phyloP scores from a whole-genome alignment of 2,888 invertebrate genomes.

The Helleia helle region DNA sequence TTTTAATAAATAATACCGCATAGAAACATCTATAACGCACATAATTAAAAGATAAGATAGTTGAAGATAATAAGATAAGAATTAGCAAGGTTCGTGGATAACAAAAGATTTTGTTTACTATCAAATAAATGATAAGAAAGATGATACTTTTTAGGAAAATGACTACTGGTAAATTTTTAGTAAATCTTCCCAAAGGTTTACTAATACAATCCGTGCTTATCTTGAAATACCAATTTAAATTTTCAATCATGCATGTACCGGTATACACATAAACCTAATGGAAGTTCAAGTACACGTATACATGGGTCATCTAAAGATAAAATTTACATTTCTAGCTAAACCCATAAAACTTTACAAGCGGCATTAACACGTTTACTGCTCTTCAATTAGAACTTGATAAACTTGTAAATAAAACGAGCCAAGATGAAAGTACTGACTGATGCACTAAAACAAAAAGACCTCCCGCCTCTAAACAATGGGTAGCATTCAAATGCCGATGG shows the following conservation, averaged over 20 bases:
- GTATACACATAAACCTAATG: conserved; percentile 27
- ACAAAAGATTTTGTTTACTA: too few relatives aligned
- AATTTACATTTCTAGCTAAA: conserved; percentile 50
- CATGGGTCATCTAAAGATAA: conserved; percentile 32
- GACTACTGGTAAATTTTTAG: too few relatives aligned
- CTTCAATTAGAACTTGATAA: conserved; percentile 56
- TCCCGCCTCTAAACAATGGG: conserved; percentile 48
- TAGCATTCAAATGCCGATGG: conserved; percentile 47
- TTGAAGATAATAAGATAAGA: conserved; percentile 25
- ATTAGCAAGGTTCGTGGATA: conserved; percentile 21
- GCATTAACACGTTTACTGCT: conserved; percentile 42
- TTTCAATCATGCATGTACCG: conserved; percentile 14
- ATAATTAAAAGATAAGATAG: conserved; percentile 20
- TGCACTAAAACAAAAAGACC: conserved; percentile 38
- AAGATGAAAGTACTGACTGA: conserved; percentile 48
- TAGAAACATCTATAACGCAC: conserved; percentile 7
- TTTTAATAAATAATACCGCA: conserved; percentile 2
- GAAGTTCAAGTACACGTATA: conserved; percentile 39
- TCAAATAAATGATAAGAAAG: too few relatives aligned
- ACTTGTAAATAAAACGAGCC: conserved; percentile 41
- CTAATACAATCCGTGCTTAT: too few relatives aligned
- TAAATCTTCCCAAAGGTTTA: too few relatives aligned
- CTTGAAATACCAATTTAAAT: neutral
- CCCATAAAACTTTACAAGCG: conserved; percentile 46
- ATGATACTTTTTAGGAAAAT: too few relatives aligned